A percentile compares a stretch with the other conserved stretches of the same genome.
These are phyloP conservation scores for Nomada flava DNA, from an alignment of 2,888 invertebrate species.

Conservation along the genomic window DNA sequence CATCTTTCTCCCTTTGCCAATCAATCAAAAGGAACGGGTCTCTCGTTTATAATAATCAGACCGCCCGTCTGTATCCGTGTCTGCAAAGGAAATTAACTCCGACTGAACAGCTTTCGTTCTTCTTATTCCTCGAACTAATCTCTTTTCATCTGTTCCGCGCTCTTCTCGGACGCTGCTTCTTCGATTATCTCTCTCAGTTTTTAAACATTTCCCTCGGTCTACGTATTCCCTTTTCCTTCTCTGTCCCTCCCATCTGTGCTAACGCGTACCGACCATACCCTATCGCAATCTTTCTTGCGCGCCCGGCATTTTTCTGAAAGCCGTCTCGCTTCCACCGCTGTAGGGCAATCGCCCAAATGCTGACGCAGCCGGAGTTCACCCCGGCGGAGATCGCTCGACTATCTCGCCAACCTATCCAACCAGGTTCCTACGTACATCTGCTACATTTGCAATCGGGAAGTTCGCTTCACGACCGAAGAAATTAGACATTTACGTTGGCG, in stretches of 20 bases:
- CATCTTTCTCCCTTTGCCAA: neutral
- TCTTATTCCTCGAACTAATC: conserved; percentile 58
- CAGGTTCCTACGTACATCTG: conserved; percentile 67
- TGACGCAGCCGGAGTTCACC: conserved; percentile 70
- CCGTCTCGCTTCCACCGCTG: conserved; percentile 68
- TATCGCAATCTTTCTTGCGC: conserved; percentile 76
- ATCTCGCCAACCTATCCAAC: conserved; percentile 52
- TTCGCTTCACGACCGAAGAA: conserved; percentile 52
- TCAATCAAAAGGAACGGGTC: conserved; percentile 7
- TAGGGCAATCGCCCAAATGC: conserved; percentile 75
- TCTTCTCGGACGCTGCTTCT: conserved; percentile 31
- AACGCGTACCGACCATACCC: conserved; percentile 59
- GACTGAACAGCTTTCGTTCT: conserved; percentile 69
- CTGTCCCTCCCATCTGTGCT: neutral
- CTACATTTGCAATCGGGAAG: conserved; percentile 75
- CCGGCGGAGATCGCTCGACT: conserved; percentile 57
- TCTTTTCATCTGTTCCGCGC: conserved; percentile 50
- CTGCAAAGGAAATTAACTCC: conserved; percentile 72
- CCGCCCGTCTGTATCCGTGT: conserved; percentile 8
- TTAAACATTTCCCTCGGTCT: conserved; percentile 44
- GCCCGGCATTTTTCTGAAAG: conserved; percentile 77
- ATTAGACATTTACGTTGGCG: conserved; percentile 60
- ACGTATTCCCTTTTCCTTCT: conserved; percentile 25
- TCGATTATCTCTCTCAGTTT: conserved; percentile 50
- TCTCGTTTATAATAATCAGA: conserved; percentile 5